Evolutionary conservation across 2,888 invertebrate genomes (phyloP), one percentile per base, ranked within the genome.

Genomic region (Ferrisia virgata): DNA sequence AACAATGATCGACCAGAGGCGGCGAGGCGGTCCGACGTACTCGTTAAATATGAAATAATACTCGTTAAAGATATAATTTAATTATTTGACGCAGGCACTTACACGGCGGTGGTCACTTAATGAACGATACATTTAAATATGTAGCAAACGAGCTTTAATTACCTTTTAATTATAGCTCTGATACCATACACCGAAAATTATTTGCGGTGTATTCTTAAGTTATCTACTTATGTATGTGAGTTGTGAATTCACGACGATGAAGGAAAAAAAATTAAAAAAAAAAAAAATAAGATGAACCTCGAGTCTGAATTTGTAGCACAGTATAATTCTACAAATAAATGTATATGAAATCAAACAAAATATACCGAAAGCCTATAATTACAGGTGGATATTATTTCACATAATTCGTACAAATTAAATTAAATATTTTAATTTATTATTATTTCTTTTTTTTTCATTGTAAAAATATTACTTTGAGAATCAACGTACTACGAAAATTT

Each of bases 71-170:
- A 40, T 40, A 47, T 47, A 64, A 33, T 72, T 72, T 72, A 72
- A 72, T 72, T 72, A 72, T 33, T 33, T 33, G 72, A 72, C 31
- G 31, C 33, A 9, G 18, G 22, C 22, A 13, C 64, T 28, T 18
- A 64, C 58, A 28, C 72, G 72, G 72, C 72, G 72, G 72, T 33
- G 72, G 31, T 72, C 72, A 33, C 18, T 72, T 36, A 33, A 72
- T 72, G 33, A 72, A 72, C 31, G 31, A 33, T 25, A n/a, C 64
- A 64, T 72, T 72, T 72, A 33, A 72, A 72, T 64, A 64, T 36
- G 33, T 72, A 72, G 72, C 72, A 72, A 64, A 72, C 72, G 72
- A 72, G 72, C 72, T 72, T 72, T 72, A 72, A 72, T 72, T 72
- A 72, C 72, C 33, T 72, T 72, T 72, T 72, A 72, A 72, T 72